Percentiles rank a stretch among this genome's conserved stretches.
These are phyloP conservation scores for Pseudolycoriella hygida DNA, from an alignment of 2,888 invertebrate genomes.

Conservation along the genomic window DNA sequence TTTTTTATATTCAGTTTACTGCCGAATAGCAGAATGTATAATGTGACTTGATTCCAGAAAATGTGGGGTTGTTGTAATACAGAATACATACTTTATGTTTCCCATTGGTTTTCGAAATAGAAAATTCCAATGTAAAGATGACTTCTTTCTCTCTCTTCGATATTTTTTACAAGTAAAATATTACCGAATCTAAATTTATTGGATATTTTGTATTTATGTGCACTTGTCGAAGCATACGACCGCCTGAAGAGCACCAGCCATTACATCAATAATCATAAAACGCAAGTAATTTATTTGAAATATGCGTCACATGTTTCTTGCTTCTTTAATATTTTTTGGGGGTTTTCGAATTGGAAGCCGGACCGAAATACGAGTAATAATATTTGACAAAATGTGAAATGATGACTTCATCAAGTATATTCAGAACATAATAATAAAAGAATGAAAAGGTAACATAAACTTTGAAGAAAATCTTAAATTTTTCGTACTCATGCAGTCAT, in stretches of 20 bases:
- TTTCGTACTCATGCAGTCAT: too few relatives aligned
- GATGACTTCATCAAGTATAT: too few relatives aligned
- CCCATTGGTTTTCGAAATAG: not conserved
- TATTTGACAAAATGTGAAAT: too few relatives aligned
- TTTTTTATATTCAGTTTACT: constrained; percentile 4
- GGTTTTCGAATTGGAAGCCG: too few relatives aligned
- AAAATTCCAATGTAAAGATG: not conserved
- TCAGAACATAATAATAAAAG: too few relatives aligned
- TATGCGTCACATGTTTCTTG: not conserved
- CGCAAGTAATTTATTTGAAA: constrained; percentile 4
- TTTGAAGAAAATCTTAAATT: too few relatives aligned
- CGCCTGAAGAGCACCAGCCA: not conserved
- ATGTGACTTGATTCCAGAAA: constrained; percentile 2
- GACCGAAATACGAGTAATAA: too few relatives aligned
- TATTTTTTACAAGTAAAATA: not conserved
- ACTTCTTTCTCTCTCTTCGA: not conserved
- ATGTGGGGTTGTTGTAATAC: too few relatives aligned
- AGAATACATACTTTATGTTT: not conserved
- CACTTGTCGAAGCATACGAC: constrained; percentile 8
- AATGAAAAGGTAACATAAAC: too few relatives aligned
- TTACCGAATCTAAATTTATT: constrained; percentile 9
- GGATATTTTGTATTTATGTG: constrained; percentile 12
- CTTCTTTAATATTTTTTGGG: too few relatives aligned
- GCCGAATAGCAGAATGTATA: constrained; percentile 3
- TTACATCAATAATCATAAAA: constrained; percentile 3